phyloP scores from a whole-genome alignment of 1,140 invertebrate genomes.

The Andrena cerasifolii region DNA sequence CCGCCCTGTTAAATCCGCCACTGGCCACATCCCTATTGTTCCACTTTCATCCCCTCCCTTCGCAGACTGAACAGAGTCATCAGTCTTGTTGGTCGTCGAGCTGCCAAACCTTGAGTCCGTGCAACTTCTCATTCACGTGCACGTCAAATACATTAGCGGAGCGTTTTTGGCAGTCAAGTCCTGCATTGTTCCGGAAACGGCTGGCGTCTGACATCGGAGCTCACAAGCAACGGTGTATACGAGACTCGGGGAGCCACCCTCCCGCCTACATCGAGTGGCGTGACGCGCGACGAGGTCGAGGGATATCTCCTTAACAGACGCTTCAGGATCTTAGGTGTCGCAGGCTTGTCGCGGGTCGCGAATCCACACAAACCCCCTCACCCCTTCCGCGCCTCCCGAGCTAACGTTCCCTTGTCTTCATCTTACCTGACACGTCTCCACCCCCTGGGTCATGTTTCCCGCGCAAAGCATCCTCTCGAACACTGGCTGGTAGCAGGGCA shows the following conservation, averaged over 20 bases:
- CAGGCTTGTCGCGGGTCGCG: conserved; percentile 30
- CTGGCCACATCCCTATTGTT: too few species aligned
- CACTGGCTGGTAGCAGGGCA: conserved; percentile 64
- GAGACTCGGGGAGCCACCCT: neutral
- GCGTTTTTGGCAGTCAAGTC: conserved; percentile 9
- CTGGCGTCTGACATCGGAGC: conserved; percentile 38
- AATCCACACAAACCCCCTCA: neutral
- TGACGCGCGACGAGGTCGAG: conserved; percentile 40
- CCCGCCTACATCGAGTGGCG: conserved; percentile 37
- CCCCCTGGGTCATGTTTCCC: conserved; percentile 37
- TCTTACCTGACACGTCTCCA: conserved; percentile 63
- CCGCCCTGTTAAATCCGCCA: too few species aligned
- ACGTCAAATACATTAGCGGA: neutral
- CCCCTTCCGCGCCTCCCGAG: neutral
- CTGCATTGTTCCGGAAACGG: neutral
- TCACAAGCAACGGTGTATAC: neutral
- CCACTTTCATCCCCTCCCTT: neutral
- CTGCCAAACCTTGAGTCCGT: neutral
- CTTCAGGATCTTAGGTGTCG: conserved; percentile 43
- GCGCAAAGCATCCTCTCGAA: conserved; percentile 59
- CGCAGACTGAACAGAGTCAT: neutral
- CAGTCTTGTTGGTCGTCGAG: conserved; percentile 8
- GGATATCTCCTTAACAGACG: conserved; percentile 27
- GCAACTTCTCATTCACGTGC: neutral
- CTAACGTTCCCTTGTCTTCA: conserved; percentile 31